These are phyloP conservation scores for Avahi laniger DNA, from an alignment of 2,797 vertebrate species.

Conservation along the genomic window DNA sequence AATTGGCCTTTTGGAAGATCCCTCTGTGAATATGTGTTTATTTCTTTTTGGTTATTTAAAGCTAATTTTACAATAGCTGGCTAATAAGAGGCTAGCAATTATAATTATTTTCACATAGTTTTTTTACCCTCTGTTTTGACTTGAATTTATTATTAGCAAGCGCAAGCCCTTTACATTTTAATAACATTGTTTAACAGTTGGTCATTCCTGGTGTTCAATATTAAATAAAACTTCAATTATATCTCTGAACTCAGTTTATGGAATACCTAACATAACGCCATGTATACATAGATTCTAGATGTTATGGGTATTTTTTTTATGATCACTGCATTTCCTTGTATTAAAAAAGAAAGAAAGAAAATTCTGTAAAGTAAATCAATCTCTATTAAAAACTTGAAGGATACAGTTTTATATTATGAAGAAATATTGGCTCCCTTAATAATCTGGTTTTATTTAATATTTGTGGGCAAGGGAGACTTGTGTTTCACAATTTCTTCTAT, in stretches of 20 bases:
- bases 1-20: background rate
- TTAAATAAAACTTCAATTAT: slow-evolving; percentile 15
- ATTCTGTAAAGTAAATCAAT: background rate
- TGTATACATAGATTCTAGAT: background rate
- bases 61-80: background rate
- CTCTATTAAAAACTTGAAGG: slow-evolving; percentile 32
- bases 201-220: slow-evolving; percentile 15
- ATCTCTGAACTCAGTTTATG: slow-evolving; percentile 10
- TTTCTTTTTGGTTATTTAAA: slow-evolving; percentile 35
- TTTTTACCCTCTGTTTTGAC: background rate
- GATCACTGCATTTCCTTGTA: background rate
- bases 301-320: background rate
- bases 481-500: background rate
- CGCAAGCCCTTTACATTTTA: background rate
- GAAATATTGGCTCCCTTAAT: background rate
- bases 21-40: background rate
- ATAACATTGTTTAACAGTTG: background rate
- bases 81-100: background rate
- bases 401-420: slow-evolving; percentile 24
- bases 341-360: slow-evolving; percentile 35
- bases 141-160: slow-evolving; percentile 21
- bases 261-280: background rate
- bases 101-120: background rate
- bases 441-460: slow-evolving; percentile 45
- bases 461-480: background rate